Base-by-base conservation (phyloP, 2,113 vertebrate genomes). In the Camelus dromedarius region DNA sequence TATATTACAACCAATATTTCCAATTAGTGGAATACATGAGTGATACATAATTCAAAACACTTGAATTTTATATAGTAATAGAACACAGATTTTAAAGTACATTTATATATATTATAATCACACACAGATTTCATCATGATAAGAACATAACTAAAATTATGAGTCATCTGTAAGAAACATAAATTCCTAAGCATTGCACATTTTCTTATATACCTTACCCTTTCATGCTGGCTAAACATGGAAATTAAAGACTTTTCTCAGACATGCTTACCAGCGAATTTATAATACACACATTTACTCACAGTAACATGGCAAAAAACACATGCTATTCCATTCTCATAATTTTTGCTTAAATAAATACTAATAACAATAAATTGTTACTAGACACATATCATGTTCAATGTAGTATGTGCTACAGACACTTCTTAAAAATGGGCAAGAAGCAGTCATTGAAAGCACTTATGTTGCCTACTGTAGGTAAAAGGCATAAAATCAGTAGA, bases 21-120 rank as follows among this genome's bases (percentile, higher is more conserved):
- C 87, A 98, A 97, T 97, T 98, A 98, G 97, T 98, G 94, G 50
- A 48, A 93, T 85, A 38, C 73, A 98, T 96, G 66, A 91, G 28
- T 96, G 58, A 97, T 89, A 96, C 9, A 69, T 96, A 98, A 98
- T 91, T 82, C 88, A 98, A 98, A 98, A 95, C 81, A 88, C 62
- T 97, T 95, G 60, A 32, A 69, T 84, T 95, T 80, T 85, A 89
- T 93, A 62, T 1, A 66, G 42, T 97, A 98, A 98, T 75, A 79
- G 19, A 94, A 75, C 54, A 82, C 95, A 98, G 96, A 97, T 89
- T 97, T 89, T 88, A 95, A 97, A 77, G 0, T 0, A 0, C 72
- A 96, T 60, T 10, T 7, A 28, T 30, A n/a, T 92, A 67, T 28
- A 16, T 92, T 97, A 95, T 91, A 84, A 73, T 85, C n/a, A n/a